phyloP scores from a whole-genome alignment of 2,113 vertebrate genomes.

The Paramormyrops kingsleyae region DNA sequence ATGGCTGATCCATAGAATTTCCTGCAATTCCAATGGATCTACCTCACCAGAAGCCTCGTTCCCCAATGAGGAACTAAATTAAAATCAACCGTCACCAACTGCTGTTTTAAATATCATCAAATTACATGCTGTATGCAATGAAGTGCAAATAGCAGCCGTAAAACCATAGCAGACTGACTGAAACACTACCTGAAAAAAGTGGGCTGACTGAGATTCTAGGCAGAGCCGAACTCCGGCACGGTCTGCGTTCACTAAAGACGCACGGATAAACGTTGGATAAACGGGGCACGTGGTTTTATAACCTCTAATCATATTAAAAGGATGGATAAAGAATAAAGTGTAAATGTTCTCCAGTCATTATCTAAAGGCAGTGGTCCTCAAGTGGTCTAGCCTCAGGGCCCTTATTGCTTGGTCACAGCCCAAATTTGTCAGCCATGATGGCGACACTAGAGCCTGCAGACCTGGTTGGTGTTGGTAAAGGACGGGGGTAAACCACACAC shows the following conservation, averaged over 20 bases:
- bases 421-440: not conserved
- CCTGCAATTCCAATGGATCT: not conserved
- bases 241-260: no score
- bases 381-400: not conserved
- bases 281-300: not conserved
- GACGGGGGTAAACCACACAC: not conserved
- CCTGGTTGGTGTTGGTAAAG: not conserved
- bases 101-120: constrained; percentile 56
- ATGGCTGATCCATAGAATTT: not conserved
- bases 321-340: not conserved
- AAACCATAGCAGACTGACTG: constrained; percentile 38
- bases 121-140: constrained; percentile 54
- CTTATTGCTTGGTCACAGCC: not conserved
- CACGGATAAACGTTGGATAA: no score
- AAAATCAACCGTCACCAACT: constrained; percentile 41
- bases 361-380: not conserved
- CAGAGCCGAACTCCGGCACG: not conserved
- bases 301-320: not conserved
- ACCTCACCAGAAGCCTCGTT: constrained; percentile 16
- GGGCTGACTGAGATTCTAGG: constrained; percentile 19
- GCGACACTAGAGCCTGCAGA: not conserved
- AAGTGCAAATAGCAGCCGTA: constrained; percentile 67
- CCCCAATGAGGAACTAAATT: constrained; percentile 20
- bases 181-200: constrained; percentile 65
- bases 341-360: not conserved